Evolutionary conservation across 2,888 invertebrate species (phyloP).

Genomic region (Dusona sp.): DNA sequence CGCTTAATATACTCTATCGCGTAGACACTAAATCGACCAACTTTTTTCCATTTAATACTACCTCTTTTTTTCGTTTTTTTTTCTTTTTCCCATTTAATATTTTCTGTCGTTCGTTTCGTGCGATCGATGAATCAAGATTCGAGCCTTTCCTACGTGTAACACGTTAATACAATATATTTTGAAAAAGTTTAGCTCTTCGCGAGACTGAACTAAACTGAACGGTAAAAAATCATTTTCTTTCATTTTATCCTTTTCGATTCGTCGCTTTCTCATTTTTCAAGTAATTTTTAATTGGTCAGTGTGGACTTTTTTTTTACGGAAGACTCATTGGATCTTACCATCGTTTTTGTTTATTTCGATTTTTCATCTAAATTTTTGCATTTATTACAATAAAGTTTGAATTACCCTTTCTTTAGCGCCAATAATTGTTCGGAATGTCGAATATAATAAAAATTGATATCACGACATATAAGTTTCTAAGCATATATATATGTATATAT

Average conservation of each 20-base stretch:
- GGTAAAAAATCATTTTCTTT: neutral
- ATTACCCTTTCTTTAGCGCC: no score
- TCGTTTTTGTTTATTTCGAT: no score
- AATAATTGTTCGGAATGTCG: no score
- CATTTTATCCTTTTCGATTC: neutral
- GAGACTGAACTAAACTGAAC: neutral
- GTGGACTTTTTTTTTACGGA: neutral
- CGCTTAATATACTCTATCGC: slow-evolving; percentile 50
- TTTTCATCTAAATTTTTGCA: no score
- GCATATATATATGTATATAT: no score
- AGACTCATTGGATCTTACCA: no score
- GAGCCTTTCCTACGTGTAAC: neutral
- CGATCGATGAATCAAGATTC: slow-evolving; percentile 25
- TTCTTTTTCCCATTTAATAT: slow-evolving; percentile 11
- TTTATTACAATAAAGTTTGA: no score
- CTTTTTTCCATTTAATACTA: neutral
- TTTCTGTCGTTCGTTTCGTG: neutral
- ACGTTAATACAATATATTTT: neutral
- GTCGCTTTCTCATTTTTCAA: neutral
- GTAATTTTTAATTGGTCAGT: no score
- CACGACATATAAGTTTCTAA: no score
- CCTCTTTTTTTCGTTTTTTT: neutral
- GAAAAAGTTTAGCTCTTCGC: neutral
- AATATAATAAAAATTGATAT: no score
- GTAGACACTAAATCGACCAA: slow-evolving; percentile 5